Evolutionary conservation across 2,888 invertebrate species (phyloP).

Genomic region (Calameuta idolon): DNA sequence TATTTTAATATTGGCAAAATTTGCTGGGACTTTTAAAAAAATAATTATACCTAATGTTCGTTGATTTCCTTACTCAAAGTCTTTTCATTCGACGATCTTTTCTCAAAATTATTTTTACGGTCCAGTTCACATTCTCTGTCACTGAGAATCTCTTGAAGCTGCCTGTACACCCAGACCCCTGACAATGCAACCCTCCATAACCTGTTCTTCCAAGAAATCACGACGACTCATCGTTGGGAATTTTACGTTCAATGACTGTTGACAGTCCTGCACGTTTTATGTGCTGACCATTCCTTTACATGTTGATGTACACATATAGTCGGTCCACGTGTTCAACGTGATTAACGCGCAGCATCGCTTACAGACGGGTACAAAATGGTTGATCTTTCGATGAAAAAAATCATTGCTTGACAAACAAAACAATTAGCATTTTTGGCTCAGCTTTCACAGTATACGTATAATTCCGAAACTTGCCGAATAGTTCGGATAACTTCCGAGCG

Average conservation of each 20-base stretch:
- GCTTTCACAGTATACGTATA: no score
- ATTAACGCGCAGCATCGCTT: not conserved
- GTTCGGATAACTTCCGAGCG: no score
- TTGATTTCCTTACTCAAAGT: not conserved
- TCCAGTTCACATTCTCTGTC: not conserved
- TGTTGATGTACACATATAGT: not conserved
- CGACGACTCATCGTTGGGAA: not conserved
- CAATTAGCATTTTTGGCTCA: no score
- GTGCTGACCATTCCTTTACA: not conserved
- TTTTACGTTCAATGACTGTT: not conserved
- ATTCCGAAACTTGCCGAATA: no score
- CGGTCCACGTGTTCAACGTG: not conserved
- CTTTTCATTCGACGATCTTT: not conserved
- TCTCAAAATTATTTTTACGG: not conserved
- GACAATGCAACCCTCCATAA: not conserved
- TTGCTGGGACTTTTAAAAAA: not conserved
- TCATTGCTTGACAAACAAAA: not conserved
- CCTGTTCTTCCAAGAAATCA: not conserved
- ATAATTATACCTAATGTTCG: not conserved
- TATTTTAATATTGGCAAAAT: not conserved
- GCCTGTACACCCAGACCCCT: not conserved
- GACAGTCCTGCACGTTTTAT: not conserved
- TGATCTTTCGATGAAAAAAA: not conserved
- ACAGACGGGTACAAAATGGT: not conserved
- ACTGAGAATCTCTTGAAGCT: not conserved